Conservation (phyloP, 1,140 invertebrate genomes). For the Orius insidiosus region DNA sequence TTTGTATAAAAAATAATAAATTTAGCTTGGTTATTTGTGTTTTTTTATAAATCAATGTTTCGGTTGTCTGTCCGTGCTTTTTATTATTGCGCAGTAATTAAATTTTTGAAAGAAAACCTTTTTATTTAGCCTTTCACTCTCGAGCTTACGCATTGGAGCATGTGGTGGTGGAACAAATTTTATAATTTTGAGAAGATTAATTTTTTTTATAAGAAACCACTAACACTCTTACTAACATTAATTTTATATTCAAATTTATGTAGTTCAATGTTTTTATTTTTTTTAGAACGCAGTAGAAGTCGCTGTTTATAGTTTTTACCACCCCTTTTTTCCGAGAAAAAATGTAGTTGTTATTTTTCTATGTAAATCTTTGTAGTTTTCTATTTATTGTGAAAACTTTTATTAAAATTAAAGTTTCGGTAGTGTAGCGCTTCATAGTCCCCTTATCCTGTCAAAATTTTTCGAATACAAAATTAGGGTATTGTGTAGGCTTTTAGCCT, state of each 20-base stretch:
- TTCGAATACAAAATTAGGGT: too few relatives aligned
- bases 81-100: constrained; percentile 8
- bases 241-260: neutral
- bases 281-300: too few relatives aligned
- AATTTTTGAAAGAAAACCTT: neutral
- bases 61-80: constrained; percentile 7
- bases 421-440: too few relatives aligned
- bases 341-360: too few relatives aligned
- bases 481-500: too few relatives aligned
- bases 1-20: constrained; percentile 1
- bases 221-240: constrained; percentile 5
- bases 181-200: neutral
- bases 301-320: too few relatives aligned
- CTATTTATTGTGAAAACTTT: too few relatives aligned
- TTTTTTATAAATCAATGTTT: constrained; percentile 2
- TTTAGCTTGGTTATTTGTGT: constrained; percentile 7
- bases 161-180: constrained; percentile 12
- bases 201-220: constrained; percentile 4
- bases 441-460: too few relatives aligned
- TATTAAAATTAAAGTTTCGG: too few relatives aligned
- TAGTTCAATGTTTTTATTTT: too few relatives aligned
- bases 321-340: too few relatives aligned
- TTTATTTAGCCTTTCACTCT: constrained; percentile 11
- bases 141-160: constrained; percentile 12
- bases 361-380: too few relatives aligned